phyloP scores from a whole-genome alignment of 2,888 invertebrate genomes.

The Nephrotoma guestfalica region DNA sequence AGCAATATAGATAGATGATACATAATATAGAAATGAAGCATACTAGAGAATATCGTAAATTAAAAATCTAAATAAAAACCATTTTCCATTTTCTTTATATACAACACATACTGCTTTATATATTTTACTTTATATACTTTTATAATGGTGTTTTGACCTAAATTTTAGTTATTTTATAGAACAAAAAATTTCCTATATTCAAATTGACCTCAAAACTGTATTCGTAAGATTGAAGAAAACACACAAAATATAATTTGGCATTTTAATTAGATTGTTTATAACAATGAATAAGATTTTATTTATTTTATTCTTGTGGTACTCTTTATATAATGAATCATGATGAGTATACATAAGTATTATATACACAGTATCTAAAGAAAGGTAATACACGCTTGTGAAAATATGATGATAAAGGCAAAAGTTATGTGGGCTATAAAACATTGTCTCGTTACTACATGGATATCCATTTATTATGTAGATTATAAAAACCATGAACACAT shows the following conservation, averaged over 20 bases:
- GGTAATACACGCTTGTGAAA: neutral
- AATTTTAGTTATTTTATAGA: neutral
- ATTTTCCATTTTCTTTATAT: neutral
- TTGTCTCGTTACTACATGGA: neutral
- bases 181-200: neutral
- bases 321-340: neutral
- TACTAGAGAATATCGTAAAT: neutral
- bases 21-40: neutral
- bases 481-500: neutral
- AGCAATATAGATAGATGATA: neutral
- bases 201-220: neutral
- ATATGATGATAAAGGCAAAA: neutral
- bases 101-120: neutral
- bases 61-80: neutral
- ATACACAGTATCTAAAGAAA: neutral
- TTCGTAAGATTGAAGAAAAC: neutral
- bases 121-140: neutral
- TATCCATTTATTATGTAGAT: neutral
- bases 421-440: neutral
- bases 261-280: conserved; percentile 1
- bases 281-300: neutral
- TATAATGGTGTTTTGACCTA: neutral
- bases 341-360: neutral
- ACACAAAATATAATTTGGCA: neutral
- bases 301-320: neutral